phyloP scores from a whole-genome alignment of 2,888 invertebrate species.

The Cephus pygmeus region DNA sequence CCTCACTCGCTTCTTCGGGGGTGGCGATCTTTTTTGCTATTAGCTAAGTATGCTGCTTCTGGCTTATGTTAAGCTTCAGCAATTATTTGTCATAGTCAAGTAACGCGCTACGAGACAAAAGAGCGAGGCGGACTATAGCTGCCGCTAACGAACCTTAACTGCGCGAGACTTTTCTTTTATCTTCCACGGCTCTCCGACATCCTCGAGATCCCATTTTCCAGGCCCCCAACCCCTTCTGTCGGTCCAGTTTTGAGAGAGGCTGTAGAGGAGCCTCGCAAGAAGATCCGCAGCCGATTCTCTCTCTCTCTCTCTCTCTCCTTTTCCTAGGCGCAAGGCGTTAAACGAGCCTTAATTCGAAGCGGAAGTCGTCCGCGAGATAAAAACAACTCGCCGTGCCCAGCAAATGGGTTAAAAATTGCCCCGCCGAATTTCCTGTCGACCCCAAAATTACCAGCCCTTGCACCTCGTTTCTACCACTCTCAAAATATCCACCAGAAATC shows the following conservation, averaged over 20 bases:
- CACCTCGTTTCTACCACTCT: background rate
- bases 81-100: slow-evolving; percentile 61
- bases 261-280: slow-evolving; percentile 6
- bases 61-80: slow-evolving; percentile 61
- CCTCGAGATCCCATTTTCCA: no score
- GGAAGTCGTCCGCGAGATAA: slow-evolving; percentile 3
- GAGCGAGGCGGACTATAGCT: slow-evolving; percentile 10
- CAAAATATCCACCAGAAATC: slow-evolving; percentile 2
- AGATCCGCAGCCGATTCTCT: background rate
- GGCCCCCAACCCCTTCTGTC: no score
- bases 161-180: no score
- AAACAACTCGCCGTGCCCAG: slow-evolving; percentile 15
- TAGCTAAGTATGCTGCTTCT: slow-evolving; percentile 61
- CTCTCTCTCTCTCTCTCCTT: slow-evolving; percentile 4
- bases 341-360: slow-evolving; percentile 5
- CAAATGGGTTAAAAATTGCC: slow-evolving; percentile 23
- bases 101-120: slow-evolving; percentile 37
- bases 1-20: no score
- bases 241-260: background rate
- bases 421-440: background rate
- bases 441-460: background rate
- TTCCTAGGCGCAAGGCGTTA: background rate
- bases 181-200: no score
- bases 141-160: no score
- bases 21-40: slow-evolving; percentile 52